Percentiles rank a stretch among this genome's conserved stretches.
phyloP scores from a whole-genome alignment of 2,113 vertebrate species.

The Psilopsiagon aymara region DNA sequence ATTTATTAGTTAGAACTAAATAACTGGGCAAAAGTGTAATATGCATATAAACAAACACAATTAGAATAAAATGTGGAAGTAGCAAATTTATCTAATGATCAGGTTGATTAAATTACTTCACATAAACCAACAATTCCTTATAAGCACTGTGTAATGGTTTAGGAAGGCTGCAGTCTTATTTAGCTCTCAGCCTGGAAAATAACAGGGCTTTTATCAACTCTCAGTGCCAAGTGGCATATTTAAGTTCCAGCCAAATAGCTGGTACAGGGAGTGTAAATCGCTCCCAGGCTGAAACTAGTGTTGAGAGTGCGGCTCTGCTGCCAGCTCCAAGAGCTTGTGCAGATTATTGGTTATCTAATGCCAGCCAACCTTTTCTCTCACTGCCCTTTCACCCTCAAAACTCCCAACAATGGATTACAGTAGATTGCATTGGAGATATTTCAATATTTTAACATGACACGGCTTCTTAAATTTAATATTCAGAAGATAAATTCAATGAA shows the following conservation, averaged over 20 bases:
- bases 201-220: constrained; percentile 44
- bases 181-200: constrained; percentile 44
- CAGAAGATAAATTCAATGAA: constrained; percentile 58
- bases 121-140: constrained; percentile 56
- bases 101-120: constrained; percentile 53
- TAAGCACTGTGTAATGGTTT: constrained; percentile 24
- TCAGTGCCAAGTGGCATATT: constrained; percentile 55
- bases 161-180: constrained; percentile 17
- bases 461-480: constrained; percentile 58
- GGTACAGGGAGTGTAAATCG: constrained; percentile 50
- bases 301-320: not conserved
- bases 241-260: constrained; percentile 64
- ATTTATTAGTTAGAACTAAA: constrained; percentile 52
- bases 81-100: constrained; percentile 44
- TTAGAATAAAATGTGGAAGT: constrained; percentile 45
- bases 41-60: constrained; percentile 29
- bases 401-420: constrained; percentile 15
- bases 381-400: constrained; percentile 12
- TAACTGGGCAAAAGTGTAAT: constrained; percentile 29
- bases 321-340: not conserved
- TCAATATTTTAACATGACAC: constrained; percentile 60
- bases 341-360: constrained; percentile 25
- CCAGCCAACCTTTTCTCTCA: constrained; percentile 19
- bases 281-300: constrained; percentile 39
- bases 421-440: constrained; percentile 22